phyloP scores from a whole-genome alignment of 2,113 vertebrate genomes.

The Lepidothrix coronata region DNA sequence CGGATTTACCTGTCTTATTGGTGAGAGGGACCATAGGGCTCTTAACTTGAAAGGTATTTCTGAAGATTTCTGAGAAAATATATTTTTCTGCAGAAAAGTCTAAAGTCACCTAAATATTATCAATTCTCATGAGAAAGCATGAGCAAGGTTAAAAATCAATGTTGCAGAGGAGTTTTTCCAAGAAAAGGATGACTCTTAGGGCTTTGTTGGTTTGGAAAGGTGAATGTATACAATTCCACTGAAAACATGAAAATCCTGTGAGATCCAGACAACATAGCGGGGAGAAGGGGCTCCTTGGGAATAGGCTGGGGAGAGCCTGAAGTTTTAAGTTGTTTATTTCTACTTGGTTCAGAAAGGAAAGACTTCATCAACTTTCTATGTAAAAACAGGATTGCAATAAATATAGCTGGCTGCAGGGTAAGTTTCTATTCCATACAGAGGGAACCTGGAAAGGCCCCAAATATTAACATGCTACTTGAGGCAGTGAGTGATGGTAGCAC shows the following conservation, averaged over 20 bases:
- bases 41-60: not conserved
- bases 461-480: not conserved
- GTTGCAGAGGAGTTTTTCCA: not conserved
- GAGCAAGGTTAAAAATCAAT: not conserved
- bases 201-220: not conserved
- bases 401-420: not conserved
- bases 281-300: not conserved
- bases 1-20: not conserved
- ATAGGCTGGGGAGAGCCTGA: not conserved
- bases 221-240: not conserved
- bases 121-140: not conserved
- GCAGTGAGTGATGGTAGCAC: not conserved
- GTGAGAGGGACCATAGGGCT: not conserved
- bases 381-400: not conserved
- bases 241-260: not conserved
- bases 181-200: not conserved
- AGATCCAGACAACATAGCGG: not conserved
- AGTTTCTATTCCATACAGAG: not conserved
- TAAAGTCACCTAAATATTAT: not conserved
- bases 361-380: not conserved
- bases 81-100: not conserved
- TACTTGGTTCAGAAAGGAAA: not conserved
- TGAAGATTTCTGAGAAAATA: not conserved
- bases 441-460: not conserved
- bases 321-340: not conserved